Evolutionary conservation across 2,797 vertebrate genomes (phyloP).

Genomic region (Pseudochirops cupreus): DNA sequence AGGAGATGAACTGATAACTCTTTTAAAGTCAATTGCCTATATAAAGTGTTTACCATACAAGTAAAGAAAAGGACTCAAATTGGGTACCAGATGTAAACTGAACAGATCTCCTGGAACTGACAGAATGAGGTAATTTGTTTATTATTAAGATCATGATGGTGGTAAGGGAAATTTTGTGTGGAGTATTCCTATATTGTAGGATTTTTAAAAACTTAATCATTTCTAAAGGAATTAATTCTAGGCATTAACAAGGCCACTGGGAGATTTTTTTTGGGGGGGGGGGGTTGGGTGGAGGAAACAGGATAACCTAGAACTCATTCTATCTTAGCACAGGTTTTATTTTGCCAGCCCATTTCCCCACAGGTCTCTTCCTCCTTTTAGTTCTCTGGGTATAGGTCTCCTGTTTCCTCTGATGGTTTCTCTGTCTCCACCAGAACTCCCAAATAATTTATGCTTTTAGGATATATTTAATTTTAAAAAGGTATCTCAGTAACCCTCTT

Average conservation of each 20-base stretch:
- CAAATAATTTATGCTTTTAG: not conserved
- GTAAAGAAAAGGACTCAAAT: not conserved
- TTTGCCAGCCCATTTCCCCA: not conserved
- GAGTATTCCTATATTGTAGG: not conserved
- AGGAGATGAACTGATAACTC: not conserved
- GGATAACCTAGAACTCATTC: not conserved
- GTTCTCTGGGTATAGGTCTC: not conserved
- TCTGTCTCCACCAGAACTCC: not conserved
- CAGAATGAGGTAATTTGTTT: not conserved
- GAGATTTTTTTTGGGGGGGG: not conserved
- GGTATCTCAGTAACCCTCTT: not conserved
- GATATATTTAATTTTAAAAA: not conserved
- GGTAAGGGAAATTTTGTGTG: not conserved
- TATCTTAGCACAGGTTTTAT: not conserved
- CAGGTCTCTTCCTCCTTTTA: not conserved
- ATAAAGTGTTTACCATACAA: not conserved
- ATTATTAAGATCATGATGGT: not conserved
- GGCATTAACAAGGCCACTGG: not conserved
- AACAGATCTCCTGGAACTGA: not conserved
- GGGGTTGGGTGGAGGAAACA: not conserved
- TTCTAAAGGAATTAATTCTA: not conserved
- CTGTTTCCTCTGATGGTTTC: not conserved
- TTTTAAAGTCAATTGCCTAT: not conserved
- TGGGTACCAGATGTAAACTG: not conserved
- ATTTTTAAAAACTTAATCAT: not conserved